Percentiles rank a stretch among this genome's conserved stretches.
Evolutionary conservation across 1,140 invertebrate species (phyloP).

Genomic region (Zaprionus tsacasi): DNA sequence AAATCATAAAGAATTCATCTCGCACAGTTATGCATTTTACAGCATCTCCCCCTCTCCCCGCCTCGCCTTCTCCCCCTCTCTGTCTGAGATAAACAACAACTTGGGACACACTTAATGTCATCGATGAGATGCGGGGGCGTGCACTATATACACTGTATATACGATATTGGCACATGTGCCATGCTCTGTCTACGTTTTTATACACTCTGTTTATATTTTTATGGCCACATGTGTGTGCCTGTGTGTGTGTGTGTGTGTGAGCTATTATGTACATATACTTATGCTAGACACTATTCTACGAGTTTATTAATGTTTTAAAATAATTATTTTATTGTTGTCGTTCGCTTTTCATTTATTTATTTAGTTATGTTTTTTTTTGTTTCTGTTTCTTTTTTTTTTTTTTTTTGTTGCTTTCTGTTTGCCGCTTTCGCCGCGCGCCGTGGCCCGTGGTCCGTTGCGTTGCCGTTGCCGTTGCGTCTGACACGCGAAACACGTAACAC

Average conservation of each 20-base stretch:
- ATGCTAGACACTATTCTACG: slow-evolving; percentile 37
- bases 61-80: not conserved
- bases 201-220: slow-evolving; percentile 10
- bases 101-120: not conserved
- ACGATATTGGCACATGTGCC: slow-evolving; percentile 8
- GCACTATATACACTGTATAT: slow-evolving; percentile 1
- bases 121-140: not conserved
- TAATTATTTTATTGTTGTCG: slow-evolving; percentile 27
- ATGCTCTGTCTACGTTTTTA: not conserved
- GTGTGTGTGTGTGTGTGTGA: not conserved
- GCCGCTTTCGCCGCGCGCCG: slow-evolving; percentile 66
- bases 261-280: slow-evolving; percentile 6
- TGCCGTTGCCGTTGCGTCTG: slow-evolving; percentile 70
- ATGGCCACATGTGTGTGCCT: slow-evolving; percentile 14
- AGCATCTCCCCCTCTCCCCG: not conserved
- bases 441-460: slow-evolving; percentile 32
- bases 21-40: slow-evolving; percentile 2
- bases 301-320: slow-evolving; percentile 40
- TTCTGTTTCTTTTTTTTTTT: slow-evolving; percentile 42
- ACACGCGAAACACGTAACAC: slow-evolving; percentile 84
- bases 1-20: slow-evolving; percentile 11
- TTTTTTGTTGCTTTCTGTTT: slow-evolving; percentile 53
- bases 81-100: not conserved
- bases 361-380: slow-evolving; percentile 45
- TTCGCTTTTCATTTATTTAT: slow-evolving; percentile 15